Conservation (phyloP, 92 coral and sea anemone genomes). For the Epizoanthus scotinus region DNA sequence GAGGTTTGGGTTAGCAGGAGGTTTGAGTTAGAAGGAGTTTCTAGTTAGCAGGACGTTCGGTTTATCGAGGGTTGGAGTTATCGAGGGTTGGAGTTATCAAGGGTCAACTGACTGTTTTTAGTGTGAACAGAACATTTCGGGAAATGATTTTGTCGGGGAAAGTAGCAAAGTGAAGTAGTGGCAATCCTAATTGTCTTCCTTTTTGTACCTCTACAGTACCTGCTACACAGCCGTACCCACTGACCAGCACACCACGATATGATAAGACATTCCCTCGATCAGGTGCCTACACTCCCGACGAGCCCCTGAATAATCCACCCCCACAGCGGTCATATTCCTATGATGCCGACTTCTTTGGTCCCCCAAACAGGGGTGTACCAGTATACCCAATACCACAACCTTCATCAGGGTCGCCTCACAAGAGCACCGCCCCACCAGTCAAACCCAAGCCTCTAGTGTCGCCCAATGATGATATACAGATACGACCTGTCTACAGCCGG, state of each 20-base stretch:
- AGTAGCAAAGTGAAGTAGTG: background rate
- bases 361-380: slow-evolving; percentile 47
- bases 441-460: slow-evolving; percentile 58
- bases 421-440: slow-evolving; percentile 36
- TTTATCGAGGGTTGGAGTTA: too few relatives aligned
- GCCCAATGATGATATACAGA: slow-evolving; percentile 69
- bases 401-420: slow-evolving; percentile 46
- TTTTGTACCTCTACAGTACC: background rate
- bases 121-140: too few relatives aligned
- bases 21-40: too few relatives aligned
- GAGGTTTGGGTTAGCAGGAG: too few relatives aligned
- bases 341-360: slow-evolving; percentile 69
- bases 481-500: slow-evolving; percentile 63
- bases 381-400: slow-evolving; percentile 35
- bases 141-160: too few relatives aligned
- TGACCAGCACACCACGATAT: slow-evolving; percentile 77
- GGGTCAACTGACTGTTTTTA: too few relatives aligned
- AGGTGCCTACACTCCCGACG: slow-evolving; percentile 57
- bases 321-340: slow-evolving; percentile 77
- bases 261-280: slow-evolving; percentile 63
- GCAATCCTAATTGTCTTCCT: background rate
- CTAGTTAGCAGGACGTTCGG: too few relatives aligned
- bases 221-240: slow-evolving; percentile 45
- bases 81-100: too few relatives aligned
- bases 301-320: slow-evolving; percentile 46